Conservation (phyloP, 2,113 vertebrate genomes). For the Peromyscus leucopus region DNA sequence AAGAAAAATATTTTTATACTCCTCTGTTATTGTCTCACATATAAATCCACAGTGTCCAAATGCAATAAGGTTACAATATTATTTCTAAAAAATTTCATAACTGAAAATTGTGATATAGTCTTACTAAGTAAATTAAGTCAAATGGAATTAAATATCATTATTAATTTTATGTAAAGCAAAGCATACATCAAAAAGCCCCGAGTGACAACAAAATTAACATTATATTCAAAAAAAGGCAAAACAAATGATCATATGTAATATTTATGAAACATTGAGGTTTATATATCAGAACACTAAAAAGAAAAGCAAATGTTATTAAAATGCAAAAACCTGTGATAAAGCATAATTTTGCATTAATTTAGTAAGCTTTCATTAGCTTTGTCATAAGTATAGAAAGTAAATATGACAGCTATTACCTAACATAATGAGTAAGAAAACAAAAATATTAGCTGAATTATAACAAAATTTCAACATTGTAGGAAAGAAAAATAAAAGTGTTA, state of each 20-base stretch:
- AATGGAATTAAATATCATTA: constrained; percentile 1
- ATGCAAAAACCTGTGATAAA: constrained; percentile 23
- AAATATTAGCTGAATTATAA: neutral
- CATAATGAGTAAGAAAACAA: neutral
- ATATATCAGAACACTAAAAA: constrained; percentile 33
- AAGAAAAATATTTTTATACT: neutral
- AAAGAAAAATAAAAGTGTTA: constrained; percentile 19
- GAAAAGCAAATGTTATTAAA: constrained; percentile 39
- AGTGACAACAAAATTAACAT: neutral
- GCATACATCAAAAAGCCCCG: neutral
- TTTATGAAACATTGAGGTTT: constrained; percentile 1
- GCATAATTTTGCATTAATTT: constrained; percentile 40
- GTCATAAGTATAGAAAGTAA: constrained; percentile 5
- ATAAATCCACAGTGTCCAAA: neutral
- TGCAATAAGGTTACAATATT: neutral
- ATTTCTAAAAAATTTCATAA: neutral
- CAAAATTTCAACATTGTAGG: neutral
- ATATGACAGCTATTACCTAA: constrained; percentile 13
- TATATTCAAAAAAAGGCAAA: constrained; percentile 40
- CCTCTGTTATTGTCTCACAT: neutral
- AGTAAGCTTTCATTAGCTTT: neutral
- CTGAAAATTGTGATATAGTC: neutral
- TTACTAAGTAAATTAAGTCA: neutral
- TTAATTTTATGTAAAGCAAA: constrained; percentile 50
- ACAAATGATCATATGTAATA: constrained; percentile 28